These are phyloP conservation scores for Drosophila fuyamai DNA, from an alignment of 1,140 invertebrate genomes.

Conservation along the genomic window DNA sequence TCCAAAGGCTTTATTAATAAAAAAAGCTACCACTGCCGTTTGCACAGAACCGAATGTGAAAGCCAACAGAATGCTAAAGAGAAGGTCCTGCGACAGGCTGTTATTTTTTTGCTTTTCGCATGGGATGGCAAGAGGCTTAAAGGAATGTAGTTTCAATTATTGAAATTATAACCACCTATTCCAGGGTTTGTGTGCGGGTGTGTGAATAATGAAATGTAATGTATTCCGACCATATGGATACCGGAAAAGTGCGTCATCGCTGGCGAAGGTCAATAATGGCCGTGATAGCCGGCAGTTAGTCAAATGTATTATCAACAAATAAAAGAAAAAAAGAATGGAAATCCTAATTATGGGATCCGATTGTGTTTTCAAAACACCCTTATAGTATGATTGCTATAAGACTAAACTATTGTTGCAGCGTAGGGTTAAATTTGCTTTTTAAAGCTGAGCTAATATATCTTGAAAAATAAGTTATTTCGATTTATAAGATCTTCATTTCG, in stretches of 20 bases:
- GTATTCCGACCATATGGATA: constrained; percentile 56
- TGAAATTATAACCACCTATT: constrained; percentile 53
- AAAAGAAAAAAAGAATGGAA: too few species aligned
- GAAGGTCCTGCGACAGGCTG: constrained; percentile 1
- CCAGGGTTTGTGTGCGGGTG: constrained; percentile 16
- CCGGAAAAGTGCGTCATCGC: constrained; percentile 51
- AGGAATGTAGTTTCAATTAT: constrained; percentile 57
- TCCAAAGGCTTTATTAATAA: not conserved
- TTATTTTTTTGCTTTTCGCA: constrained; percentile 26
- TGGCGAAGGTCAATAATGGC: constrained; percentile 3
- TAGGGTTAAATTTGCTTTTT: too few species aligned
- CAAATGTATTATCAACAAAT: constrained; percentile 1
- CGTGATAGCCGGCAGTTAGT: constrained; percentile 3
- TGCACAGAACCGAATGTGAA: constrained; percentile 1
- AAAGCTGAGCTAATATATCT: too few species aligned
- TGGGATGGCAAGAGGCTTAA: constrained; percentile 11
- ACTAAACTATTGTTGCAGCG: too few species aligned
- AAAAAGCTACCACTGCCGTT: not conserved
- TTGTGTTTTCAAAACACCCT: too few species aligned
- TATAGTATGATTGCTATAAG: too few species aligned
- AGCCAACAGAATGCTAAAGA: not conserved
- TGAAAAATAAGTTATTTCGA: too few species aligned
- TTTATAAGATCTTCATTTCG: too few species aligned
- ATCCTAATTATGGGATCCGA: too few species aligned
- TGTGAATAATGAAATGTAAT: constrained; percentile 34